phyloP scores from a whole-genome alignment of 2,113 vertebrate species.

The Ochotona princeps region DNA sequence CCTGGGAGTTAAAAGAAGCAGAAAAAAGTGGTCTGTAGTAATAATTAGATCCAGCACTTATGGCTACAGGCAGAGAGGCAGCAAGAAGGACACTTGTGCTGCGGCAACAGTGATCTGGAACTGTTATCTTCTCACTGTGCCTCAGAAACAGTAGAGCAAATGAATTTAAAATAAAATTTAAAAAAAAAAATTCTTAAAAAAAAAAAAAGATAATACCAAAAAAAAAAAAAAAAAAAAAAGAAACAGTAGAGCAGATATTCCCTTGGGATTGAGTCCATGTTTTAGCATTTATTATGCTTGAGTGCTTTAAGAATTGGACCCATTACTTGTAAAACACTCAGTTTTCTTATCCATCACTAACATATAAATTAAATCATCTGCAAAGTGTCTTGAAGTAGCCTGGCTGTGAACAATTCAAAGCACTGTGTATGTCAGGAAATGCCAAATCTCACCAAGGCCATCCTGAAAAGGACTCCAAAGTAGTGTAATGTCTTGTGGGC shows the following conservation, averaged over 20 bases:
- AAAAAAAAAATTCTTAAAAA: no score
- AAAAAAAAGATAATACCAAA: no score
- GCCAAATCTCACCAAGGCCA: neutral
- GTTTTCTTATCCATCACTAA: neutral
- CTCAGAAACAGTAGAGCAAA: no score
- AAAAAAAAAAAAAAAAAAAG: no score
- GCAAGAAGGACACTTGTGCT: no score
- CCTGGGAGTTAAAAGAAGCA: neutral
- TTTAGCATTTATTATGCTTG: neutral
- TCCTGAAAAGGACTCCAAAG: neutral
- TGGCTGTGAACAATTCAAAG: constrained; percentile 14
- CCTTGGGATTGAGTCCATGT: neutral
- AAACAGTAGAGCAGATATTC: neutral
- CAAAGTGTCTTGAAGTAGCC: neutral
- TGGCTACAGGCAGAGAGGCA: neutral
- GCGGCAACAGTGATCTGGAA: neutral
- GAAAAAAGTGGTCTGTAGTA: no score
- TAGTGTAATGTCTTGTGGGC: neutral
- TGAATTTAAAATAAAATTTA: no score
- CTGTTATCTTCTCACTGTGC: neutral
- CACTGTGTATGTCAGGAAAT: neutral
- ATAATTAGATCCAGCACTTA: neutral
- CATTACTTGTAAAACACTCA: neutral
- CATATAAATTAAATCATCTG: neutral
- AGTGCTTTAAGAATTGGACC: neutral